Conservation (phyloP, 1,140 invertebrate species). For the Drosophila neocordata region DNA sequence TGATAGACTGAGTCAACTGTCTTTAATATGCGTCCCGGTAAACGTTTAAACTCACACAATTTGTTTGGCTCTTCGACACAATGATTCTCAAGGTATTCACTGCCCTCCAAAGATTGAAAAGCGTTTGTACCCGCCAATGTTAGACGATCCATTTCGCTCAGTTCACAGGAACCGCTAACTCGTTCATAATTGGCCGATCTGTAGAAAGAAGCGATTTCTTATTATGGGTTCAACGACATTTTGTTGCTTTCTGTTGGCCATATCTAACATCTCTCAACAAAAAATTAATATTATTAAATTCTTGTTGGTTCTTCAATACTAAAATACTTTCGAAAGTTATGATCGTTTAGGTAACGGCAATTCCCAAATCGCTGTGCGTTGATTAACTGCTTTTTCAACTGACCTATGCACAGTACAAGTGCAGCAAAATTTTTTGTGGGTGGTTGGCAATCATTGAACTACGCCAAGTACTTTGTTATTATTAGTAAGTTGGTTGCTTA, state of each 20-base stretch:
- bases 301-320: neutral
- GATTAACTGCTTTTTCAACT: conserved; percentile 3
- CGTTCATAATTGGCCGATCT: conserved; percentile 95
- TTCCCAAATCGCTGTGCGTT: neutral
- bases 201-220: conserved; percentile 66
- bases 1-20: conserved; percentile 97
- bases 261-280: neutral
- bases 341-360: neutral
- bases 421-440: conserved; percentile 10
- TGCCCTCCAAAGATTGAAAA: conserved; percentile 88
- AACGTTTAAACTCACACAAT: conserved; percentile 95
- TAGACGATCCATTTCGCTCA: conserved; percentile 95
- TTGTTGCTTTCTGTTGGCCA: neutral
- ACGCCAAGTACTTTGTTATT: neutral
- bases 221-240: neutral
- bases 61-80: conserved; percentile 95
- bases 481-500: neutral
- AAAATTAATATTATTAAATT: conserved; percentile 8
- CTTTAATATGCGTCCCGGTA: conserved; percentile 93
- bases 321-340: neutral
- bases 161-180: conserved; percentile 90
- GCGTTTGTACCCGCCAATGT: conserved; percentile 90
- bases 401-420: neutral
- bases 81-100: conserved; percentile 95
- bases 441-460: conserved; percentile 4